Evolutionary conservation across 2,888 invertebrate species (phyloP).

Genomic region (Tethea ocularis): DNA sequence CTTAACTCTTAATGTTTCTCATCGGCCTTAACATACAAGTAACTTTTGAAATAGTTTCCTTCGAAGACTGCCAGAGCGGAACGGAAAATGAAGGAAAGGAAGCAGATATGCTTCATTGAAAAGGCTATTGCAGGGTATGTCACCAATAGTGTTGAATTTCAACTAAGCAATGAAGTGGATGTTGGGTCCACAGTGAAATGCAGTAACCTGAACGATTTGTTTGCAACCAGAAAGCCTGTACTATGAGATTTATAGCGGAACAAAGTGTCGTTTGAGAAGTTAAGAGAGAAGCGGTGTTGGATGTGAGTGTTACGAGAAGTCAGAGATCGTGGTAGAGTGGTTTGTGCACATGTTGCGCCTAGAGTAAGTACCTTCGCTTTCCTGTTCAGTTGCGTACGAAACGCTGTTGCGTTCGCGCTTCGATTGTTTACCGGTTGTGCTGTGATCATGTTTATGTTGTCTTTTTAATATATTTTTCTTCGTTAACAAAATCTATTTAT

Average conservation of each 20-base stretch:
- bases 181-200: conserved; percentile 14
- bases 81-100: conserved; percentile 30
- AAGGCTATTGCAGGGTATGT: background rate
- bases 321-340: background rate
- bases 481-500: background rate
- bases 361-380: conserved; percentile 10
- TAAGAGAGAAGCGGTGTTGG: background rate
- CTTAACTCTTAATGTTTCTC: background rate
- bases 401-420: conserved; percentile 14
- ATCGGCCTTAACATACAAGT: conserved; percentile 34
- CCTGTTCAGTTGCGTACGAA: conserved; percentile 18
- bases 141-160: conserved; percentile 18
- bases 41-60: conserved; percentile 37
- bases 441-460: conserved; percentile 2
- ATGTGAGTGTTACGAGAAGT: background rate
- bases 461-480: conserved; percentile 1
- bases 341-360: conserved; percentile 6
- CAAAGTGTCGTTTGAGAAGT: background rate
- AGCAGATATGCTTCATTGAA: conserved; percentile 1
- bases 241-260: background rate
- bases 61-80: conserved; percentile 35
- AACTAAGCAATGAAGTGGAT: conserved; percentile 16
- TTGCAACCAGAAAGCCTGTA: conserved; percentile 1
- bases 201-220: conserved; percentile 24
- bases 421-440: background rate